phyloP scores from a whole-genome alignment of 1,140 invertebrate genomes.

The Trinorchestia longiramus region DNA sequence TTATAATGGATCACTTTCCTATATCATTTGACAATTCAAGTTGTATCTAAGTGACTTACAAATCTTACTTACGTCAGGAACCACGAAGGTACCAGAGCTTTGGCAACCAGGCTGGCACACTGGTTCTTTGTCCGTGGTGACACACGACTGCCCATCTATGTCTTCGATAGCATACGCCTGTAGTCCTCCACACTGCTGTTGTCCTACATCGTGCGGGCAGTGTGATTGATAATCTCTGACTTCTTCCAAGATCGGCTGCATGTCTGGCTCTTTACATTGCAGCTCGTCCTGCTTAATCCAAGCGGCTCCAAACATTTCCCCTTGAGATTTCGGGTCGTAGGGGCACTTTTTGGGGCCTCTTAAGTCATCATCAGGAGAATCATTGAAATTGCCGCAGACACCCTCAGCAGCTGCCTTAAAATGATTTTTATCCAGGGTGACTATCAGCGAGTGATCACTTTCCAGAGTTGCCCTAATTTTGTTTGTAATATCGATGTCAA shows the following conservation, averaged over 20 bases:
- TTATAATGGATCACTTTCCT: neutral
- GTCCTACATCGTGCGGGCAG: neutral
- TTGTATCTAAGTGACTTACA: neutral
- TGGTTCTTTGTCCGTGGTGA: neutral
- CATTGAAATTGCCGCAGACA: constrained; percentile 15
- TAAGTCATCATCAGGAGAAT: neutral
- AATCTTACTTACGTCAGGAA: neutral
- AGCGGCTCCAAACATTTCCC: neutral
- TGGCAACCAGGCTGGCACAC: neutral
- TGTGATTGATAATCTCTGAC: neutral
- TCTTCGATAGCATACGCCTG: neutral
- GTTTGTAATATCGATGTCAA: neutral
- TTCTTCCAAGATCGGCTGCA: neutral
- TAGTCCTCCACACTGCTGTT: neutral
- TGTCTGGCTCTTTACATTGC: neutral
- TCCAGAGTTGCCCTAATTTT: neutral
- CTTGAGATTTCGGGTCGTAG: neutral
- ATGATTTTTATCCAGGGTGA: neutral
- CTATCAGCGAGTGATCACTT: neutral
- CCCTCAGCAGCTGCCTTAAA: neutral
- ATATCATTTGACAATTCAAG: neutral
- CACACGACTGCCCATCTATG: neutral
- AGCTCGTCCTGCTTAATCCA: neutral
- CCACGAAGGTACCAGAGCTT: neutral
- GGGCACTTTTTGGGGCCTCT: neutral